phyloP scores from a whole-genome alignment of 2,797 vertebrate species.

The Bryconaethiops microstoma region DNA sequence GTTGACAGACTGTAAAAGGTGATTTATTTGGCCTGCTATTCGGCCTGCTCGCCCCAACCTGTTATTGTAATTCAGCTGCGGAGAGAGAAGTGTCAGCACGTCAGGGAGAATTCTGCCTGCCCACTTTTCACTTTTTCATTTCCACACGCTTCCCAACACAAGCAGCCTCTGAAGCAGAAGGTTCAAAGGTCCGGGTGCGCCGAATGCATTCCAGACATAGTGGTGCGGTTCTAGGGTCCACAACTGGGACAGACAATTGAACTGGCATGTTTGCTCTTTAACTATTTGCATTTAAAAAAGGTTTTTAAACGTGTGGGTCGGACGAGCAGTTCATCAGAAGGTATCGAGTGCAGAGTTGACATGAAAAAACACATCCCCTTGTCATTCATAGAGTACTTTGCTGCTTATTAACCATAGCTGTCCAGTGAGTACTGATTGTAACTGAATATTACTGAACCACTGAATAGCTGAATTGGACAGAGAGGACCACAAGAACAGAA shows the following conservation, averaged over 20 bases:
- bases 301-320: background rate
- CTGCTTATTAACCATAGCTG: too few species aligned
- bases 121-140: constrained; percentile 44
- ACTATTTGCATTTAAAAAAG: background rate
- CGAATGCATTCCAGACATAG: background rate
- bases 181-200: constrained; percentile 6
- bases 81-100: constrained; percentile 59
- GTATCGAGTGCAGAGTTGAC: too few species aligned
- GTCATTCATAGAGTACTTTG: too few species aligned
- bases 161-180: constrained; percentile 18
- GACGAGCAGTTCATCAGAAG: too few species aligned
- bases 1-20: constrained; percentile 71
- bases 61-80: constrained; percentile 69
- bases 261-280: background rate
- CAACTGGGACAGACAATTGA: background rate
- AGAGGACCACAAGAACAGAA: too few species aligned
- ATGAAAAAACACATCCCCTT: too few species aligned
- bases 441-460: too few species aligned
- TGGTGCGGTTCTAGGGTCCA: background rate
- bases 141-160: constrained; percentile 10
- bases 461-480: too few species aligned
- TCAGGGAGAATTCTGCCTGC: constrained; percentile 40
- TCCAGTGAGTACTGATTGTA: too few species aligned
- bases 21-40: constrained; percentile 67
- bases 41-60: constrained; percentile 57